These are phyloP conservation scores for Coregonus suidteri DNA, from an alignment of 2,797 vertebrate species.

Conservation along the genomic window DNA sequence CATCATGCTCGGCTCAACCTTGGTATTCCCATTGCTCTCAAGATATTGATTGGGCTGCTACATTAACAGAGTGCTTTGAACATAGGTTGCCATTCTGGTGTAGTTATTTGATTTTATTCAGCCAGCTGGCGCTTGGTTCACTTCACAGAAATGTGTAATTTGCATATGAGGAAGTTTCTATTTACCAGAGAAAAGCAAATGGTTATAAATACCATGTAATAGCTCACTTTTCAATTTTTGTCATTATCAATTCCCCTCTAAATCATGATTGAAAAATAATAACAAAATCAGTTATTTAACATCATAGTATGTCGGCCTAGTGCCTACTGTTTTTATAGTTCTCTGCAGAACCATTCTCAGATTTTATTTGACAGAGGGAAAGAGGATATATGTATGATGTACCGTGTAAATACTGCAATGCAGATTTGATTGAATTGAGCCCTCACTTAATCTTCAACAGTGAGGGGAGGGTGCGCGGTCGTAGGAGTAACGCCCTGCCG, in stretches of 20 bases:
- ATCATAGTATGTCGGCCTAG: background rate
- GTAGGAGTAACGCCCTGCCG: background rate
- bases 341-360: background rate
- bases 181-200: background rate
- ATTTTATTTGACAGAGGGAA: background rate
- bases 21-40: conserved; percentile 23
- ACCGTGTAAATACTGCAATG: background rate
- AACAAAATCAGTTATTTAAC: background rate
- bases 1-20: conserved; percentile 22
- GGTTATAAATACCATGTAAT: background rate
- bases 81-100: conserved; percentile 8
- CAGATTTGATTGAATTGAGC: background rate
- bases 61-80: conserved; percentile 18
- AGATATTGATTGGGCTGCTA: conserved; percentile 27
- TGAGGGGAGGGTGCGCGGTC: background rate
- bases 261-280: background rate
- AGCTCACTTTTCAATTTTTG: background rate
- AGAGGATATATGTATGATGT: background rate
- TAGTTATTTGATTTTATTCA: conserved; percentile 18
- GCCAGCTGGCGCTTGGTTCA: background rate
- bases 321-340: background rate
- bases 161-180: background rate
- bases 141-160: background rate
- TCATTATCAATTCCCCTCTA: background rate
- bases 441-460: background rate